A percentile compares a stretch with the other conserved stretches of the same genome.
phyloP scores from a whole-genome alignment of 1,140 invertebrate species.

The Leptinotarsa texana region DNA sequence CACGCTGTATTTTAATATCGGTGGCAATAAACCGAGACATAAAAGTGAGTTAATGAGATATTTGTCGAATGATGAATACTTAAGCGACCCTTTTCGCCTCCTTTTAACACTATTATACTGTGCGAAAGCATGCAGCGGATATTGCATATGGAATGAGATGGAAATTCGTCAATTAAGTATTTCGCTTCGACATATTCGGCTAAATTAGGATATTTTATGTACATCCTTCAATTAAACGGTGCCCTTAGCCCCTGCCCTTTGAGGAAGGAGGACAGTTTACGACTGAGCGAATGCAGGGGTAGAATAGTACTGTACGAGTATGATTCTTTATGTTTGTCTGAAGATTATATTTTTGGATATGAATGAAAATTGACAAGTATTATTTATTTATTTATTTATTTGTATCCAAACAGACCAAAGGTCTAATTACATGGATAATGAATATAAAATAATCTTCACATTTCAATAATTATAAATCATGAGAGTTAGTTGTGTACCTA shows the following conservation, averaged over 20 bases:
- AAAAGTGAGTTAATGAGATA: constrained; percentile 1
- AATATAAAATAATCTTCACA: too few relatives aligned
- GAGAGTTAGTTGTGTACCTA: too few relatives aligned
- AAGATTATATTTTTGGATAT: too few relatives aligned
- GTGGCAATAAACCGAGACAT: constrained; percentile 3
- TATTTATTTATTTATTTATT: too few relatives aligned
- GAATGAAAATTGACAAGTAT: too few relatives aligned
- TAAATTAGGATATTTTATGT: constrained; percentile 7
- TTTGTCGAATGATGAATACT: constrained; percentile 6
- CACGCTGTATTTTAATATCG: constrained; percentile 4
- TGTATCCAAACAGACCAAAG: too few relatives aligned
- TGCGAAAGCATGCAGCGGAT: not conserved
- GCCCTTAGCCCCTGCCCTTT: not conserved
- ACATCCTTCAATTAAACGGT: not conserved
- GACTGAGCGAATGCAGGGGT: not conserved
- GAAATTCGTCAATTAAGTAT: not conserved
- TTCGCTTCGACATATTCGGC: not conserved
- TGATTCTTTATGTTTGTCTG: too few relatives aligned
- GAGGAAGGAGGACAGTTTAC: not conserved
- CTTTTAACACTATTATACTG: not conserved
- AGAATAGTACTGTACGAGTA: too few relatives aligned
- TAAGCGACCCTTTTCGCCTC: not conserved
- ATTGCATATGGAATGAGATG: constrained; percentile 6
- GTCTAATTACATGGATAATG: too few relatives aligned
- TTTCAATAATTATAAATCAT: too few relatives aligned